Evolutionary conservation across 2,888 invertebrate species (phyloP).

Genomic region (Lithophane ornitopus): DNA sequence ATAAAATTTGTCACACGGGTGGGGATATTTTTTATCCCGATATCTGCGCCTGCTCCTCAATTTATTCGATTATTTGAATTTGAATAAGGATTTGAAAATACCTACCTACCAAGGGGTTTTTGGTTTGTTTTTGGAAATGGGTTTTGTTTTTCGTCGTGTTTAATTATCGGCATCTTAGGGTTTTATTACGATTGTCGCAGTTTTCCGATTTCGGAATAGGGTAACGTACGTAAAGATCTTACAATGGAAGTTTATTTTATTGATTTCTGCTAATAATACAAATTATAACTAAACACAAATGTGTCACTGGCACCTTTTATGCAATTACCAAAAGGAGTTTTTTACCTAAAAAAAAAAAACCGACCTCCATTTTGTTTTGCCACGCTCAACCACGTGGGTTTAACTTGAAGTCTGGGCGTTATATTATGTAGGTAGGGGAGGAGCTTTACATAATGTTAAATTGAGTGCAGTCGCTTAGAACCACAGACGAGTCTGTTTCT

Average conservation of each 20-base stretch:
- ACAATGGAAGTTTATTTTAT: constrained; percentile 4
- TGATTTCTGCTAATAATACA: neutral
- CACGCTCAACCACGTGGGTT: constrained; percentile 23
- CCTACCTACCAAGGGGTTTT: neutral
- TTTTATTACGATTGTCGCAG: neutral
- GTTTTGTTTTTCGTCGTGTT: constrained; percentile 5
- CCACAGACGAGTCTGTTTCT: neutral
- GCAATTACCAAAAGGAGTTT: neutral
- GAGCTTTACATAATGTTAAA: neutral
- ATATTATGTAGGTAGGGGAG: neutral
- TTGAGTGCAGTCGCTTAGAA: neutral
- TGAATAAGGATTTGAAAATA: neutral
- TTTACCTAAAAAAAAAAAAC: constrained; percentile 25
- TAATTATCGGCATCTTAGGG: neutral
- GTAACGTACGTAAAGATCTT: too few species aligned
- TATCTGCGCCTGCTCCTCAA: constrained; percentile 5
- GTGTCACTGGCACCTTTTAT: neutral
- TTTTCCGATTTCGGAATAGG: neutral
- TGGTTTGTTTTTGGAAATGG: constrained; percentile 3
- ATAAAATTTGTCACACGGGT: too few species aligned
- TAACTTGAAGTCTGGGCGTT: neutral
- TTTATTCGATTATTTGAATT: constrained; percentile 18
- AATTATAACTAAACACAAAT: neutral
- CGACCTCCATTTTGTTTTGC: constrained; percentile 48
- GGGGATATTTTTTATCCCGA: too few species aligned